Evolutionary conservation across 2,113 vertebrate species (phyloP).

Genomic region (Scatophagus argus): DNA sequence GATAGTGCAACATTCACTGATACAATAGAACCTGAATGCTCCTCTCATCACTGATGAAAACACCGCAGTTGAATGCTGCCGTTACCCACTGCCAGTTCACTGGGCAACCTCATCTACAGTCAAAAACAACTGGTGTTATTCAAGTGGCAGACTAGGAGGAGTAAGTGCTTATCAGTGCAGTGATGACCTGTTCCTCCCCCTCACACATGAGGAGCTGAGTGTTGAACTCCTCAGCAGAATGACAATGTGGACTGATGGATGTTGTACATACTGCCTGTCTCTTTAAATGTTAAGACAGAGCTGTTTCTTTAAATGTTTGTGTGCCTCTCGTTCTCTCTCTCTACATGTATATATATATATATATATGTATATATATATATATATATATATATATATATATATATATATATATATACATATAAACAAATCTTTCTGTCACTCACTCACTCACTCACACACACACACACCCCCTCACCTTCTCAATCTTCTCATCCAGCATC

Average conservation of each 20-base stretch:
- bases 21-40: background rate
- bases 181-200: slow-evolving; percentile 30
- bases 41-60: background rate
- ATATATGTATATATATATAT: slow-evolving; percentile 8
- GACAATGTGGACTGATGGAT: slow-evolving; percentile 28
- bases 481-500: slow-evolving; percentile 99
- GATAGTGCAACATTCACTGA: background rate
- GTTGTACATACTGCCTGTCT: slow-evolving; percentile 26
- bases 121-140: slow-evolving; percentile 15
- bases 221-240: background rate
- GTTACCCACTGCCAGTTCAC: slow-evolving; percentile 8
- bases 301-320: slow-evolving; percentile 39
- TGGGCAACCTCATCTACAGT: background rate
- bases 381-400: slow-evolving; percentile 8
- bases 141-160: slow-evolving; percentile 30
- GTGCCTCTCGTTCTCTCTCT: background rate
- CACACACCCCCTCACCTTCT: slow-evolving; percentile 88
- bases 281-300: slow-evolving; percentile 65
- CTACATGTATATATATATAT: slow-evolving; percentile 7
- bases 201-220: background rate
- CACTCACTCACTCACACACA: background rate
- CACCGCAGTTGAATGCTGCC: background rate
- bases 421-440: too few relatives aligned
- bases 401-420: slow-evolving; percentile 9
- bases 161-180: slow-evolving; percentile 23